These are phyloP conservation scores for Scomber scombrus DNA, from an alignment of 2,113 vertebrate species.

Conservation along the genomic window DNA sequence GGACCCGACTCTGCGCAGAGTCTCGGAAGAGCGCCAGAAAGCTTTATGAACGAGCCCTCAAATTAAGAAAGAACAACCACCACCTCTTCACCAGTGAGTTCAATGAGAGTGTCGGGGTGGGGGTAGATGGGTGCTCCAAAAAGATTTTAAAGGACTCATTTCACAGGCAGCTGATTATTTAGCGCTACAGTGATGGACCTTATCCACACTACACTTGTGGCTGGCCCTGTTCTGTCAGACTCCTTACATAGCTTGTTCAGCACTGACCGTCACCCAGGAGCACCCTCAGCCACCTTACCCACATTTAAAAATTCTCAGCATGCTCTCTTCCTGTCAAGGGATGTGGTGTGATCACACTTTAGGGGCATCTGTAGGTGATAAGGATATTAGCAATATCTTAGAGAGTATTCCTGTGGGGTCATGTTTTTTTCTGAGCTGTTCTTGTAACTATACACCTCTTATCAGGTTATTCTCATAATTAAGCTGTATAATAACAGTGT, in stretches of 20 bases:
- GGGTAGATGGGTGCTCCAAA: background rate
- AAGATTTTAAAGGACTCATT: background rate
- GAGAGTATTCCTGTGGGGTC: background rate
- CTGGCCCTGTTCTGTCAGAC: conserved; percentile 47
- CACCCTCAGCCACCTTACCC: background rate
- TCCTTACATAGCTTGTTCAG: conserved; percentile 40
- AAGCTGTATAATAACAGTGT: too few species aligned
- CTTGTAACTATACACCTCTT: background rate
- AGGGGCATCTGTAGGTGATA: conserved; percentile 15
- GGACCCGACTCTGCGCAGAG: conserved; percentile 94
- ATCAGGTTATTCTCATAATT: background rate
- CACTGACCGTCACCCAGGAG: conserved; percentile 33
- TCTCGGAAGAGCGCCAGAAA: conserved; percentile 97
- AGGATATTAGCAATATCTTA: conserved; percentile 4
- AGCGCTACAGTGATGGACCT: conserved; percentile 18
- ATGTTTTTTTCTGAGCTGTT: background rate
- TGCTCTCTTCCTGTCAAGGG: conserved; percentile 14
- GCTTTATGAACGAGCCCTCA: conserved; percentile 94
- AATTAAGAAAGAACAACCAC: conserved; percentile 98
- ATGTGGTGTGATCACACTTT: conserved; percentile 9
- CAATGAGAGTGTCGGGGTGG: background rate
- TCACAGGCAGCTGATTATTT: conserved; percentile 37
- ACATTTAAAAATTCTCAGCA: conserved; percentile 4
- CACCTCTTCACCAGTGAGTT: conserved; percentile 98
- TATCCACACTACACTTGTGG: conserved; percentile 13